phyloP scores from a whole-genome alignment of 2,797 vertebrate genomes.

The Tarsius wallacei region DNA sequence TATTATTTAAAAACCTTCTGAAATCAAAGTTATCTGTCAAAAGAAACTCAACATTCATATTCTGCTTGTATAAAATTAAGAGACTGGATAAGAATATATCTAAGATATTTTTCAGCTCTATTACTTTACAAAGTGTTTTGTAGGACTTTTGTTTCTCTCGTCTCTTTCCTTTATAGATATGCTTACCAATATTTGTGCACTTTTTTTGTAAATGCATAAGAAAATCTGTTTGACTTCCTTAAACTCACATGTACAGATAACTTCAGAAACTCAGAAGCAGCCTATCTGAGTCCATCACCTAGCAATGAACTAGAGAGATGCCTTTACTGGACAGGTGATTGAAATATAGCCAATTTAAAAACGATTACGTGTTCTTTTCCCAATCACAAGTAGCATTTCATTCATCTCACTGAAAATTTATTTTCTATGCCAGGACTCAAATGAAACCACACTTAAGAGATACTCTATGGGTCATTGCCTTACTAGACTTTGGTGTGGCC shows the following conservation, averaged over 20 bases:
- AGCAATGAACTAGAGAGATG: background rate
- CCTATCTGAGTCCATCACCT: background rate
- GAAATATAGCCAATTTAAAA: background rate
- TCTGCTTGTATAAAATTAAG: background rate
- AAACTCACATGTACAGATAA: background rate
- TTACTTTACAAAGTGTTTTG: background rate
- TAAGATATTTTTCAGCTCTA: background rate
- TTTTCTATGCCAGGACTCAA: constrained; percentile 4
- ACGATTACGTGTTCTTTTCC: constrained; percentile 11
- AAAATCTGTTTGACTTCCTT: background rate
- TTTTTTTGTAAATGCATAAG: background rate
- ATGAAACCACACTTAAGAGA: background rate
- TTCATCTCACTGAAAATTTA: constrained; percentile 18
- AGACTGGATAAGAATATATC: background rate
- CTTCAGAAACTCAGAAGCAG: background rate
- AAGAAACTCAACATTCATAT: background rate
- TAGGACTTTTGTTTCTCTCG: background rate
- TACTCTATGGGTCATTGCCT: no score
- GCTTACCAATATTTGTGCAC: background rate
- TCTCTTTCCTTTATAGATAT: background rate
- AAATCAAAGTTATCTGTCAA: background rate
- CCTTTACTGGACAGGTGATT: background rate
- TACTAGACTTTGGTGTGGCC: no score
- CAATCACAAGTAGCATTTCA: background rate
- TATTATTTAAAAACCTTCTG: background rate